Conservation (phyloP, 2,113 vertebrate species). For the Colaptes auratus region DNA sequence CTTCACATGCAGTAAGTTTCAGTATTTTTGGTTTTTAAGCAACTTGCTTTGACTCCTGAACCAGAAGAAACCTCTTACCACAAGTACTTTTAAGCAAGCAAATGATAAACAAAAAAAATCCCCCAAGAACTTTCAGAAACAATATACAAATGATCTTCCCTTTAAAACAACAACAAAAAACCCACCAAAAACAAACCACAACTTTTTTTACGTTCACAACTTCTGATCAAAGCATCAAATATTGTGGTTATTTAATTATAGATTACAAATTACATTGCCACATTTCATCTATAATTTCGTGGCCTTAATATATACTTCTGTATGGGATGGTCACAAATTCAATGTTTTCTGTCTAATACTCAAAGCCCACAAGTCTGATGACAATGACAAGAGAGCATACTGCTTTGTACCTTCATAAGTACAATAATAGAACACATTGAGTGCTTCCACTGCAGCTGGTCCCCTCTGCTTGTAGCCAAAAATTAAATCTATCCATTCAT, state of each 20-base stretch:
- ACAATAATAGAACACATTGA: slow-evolving; percentile 98
- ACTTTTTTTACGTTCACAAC: background rate
- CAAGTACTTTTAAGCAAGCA: background rate
- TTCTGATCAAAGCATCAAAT: background rate
- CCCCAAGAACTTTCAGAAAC: background rate
- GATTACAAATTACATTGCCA: background rate
- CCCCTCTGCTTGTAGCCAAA: slow-evolving; percentile 97
- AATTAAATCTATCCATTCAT: slow-evolving; percentile 98
- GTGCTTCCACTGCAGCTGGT: slow-evolving; percentile 90
- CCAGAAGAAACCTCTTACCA: background rate
- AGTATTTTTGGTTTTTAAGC: background rate
- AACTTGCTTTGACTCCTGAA: background rate
- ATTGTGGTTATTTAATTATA: background rate
- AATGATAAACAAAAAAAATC: background rate
- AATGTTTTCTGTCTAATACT: background rate
- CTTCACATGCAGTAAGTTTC: background rate
- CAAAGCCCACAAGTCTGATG: background rate
- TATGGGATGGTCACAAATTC: background rate
- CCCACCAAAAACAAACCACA: too few species aligned
- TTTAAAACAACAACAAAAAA: background rate
- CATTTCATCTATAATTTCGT: background rate
- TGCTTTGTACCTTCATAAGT: slow-evolving; percentile 85
- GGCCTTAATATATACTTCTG: background rate
- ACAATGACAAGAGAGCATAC: background rate
- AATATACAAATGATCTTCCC: background rate